Percentiles rank a stretch among this genome's conserved stretches.
Evolutionary conservation across 2,797 vertebrate genomes (phyloP).

Genomic region (Neosalanx taihuensis): DNA sequence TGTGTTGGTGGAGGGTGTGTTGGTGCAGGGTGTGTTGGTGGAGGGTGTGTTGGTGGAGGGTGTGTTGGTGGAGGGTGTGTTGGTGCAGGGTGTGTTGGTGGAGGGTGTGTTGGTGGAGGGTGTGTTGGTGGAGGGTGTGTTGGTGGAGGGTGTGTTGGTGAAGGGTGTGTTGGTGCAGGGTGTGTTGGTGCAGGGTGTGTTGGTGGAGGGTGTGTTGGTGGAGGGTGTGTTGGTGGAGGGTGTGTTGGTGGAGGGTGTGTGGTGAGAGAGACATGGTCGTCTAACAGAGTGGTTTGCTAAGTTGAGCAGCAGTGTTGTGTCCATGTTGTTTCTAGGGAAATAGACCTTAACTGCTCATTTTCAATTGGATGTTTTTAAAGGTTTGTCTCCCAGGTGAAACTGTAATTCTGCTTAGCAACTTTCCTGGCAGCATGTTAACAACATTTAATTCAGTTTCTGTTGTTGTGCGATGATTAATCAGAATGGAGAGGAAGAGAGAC

Average conservation of each 20-base stretch:
- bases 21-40: constrained; percentile 11
- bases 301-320: constrained; percentile 54
- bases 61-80: constrained; percentile 21
- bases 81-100: constrained; percentile 31
- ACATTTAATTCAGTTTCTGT: constrained; percentile 48
- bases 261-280: not conserved
- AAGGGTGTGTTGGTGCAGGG: constrained; percentile 33
- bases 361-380: constrained; percentile 69
- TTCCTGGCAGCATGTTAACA: constrained; percentile 52
- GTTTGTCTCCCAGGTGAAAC: constrained; percentile 37
- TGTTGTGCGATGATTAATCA: constrained; percentile 37
- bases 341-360: constrained; percentile 23
- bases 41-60: too few species aligned
- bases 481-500: constrained; percentile 16
- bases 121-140: constrained; percentile 27
- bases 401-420: constrained; percentile 31
- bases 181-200: constrained; percentile 27
- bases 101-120: constrained; percentile 33
- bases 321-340: constrained; percentile 69
- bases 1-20: constrained; percentile 31
- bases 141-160: constrained; percentile 31
- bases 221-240: constrained; percentile 33
- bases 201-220: constrained; percentile 31
- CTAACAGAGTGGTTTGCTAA: not conserved
- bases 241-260: constrained; percentile 29